Base-by-base conservation (phyloP, 2,888 invertebrate genomes). In the Craniophora ligustri region DNA sequence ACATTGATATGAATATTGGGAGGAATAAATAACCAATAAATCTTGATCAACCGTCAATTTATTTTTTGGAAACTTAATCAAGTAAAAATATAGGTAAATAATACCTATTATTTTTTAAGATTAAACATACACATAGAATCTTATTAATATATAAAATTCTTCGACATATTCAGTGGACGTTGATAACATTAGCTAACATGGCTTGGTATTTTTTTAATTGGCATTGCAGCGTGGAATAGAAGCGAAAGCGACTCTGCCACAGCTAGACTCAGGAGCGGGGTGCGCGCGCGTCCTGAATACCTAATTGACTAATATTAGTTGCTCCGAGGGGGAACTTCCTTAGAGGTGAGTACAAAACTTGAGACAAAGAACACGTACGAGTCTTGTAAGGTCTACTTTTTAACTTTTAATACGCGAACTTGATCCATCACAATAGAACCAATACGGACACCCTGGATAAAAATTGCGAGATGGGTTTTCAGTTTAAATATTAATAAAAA, bases 291-390 rank as follows among this genome's bases (percentile, higher is more conserved):
- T 73, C 84, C 89, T 91, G 92, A 93, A 93, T 93, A 93, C 90
- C 87, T 92, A 92, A 92, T 92, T 90, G 88, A 87, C 87, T 91
- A 90, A 91, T 91, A 91, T 92, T 91, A 91, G 91, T 90, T 88
- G 87, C 84, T 84, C 77, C 76, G 81, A 81, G 86, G 87, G 71
- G 86, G 84, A 89, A 87, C 87, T 90, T 89, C 85, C 88, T 86
- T 84, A 85, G 85, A 91, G 89, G 91, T 91, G 88, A 86, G 84
- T 84, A 81, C 81, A 81, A 85, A 89, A 90, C 88, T 90, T 87
- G 82, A 89, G 87, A 92, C 90, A 91, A 91, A 90, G 91, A 89
- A 88, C 89, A 89, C 88, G 88, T 88, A 88, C 85, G 82, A 76
- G 81, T 77, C 72, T 81, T 80, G 86, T 80, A 84, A 86, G 84